These are phyloP conservation scores for Pachycephus smyrnensis DNA, from an alignment of 2,888 invertebrate species.

Conservation along the genomic window DNA sequence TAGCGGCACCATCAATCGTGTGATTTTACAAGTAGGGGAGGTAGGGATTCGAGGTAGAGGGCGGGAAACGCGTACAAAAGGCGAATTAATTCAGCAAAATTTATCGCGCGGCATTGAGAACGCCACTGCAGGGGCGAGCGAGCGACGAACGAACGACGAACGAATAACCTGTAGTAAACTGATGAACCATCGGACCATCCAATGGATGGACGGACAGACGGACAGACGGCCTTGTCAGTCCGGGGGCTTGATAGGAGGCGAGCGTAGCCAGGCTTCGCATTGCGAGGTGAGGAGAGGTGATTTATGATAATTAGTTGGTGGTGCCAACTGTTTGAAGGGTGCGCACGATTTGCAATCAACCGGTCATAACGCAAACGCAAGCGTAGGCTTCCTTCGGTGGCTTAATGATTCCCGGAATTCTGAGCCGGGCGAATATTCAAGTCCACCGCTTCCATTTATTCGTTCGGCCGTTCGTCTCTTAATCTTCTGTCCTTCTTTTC, in stretches of 20 bases:
- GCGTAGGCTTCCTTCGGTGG: conserved; percentile 29
- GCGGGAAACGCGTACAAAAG: conserved; percentile 44
- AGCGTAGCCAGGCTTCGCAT: conserved; percentile 30
- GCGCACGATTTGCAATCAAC: conserved; percentile 40
- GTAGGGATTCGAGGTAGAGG: conserved; percentile 24
- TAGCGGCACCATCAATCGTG: conserved; percentile 38
- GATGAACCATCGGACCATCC: conserved; percentile 24
- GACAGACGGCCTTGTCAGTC: conserved; percentile 27
- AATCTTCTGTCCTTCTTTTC: neutral
- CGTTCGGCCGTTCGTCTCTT: no score
- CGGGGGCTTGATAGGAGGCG: conserved; percentile 31
- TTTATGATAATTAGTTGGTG: conserved; percentile 58
- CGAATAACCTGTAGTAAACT: no score
- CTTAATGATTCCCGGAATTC: conserved; percentile 55
- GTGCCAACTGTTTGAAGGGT: conserved; percentile 45
- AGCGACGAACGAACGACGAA: conserved; percentile 15
- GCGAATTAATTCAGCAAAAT: conserved; percentile 56
- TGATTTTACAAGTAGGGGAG: conserved; percentile 37
- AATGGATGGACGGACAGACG: conserved; percentile 31
- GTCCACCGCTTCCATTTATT: no score
- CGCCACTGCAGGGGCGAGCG: conserved; percentile 30
- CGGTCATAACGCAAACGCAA: conserved; percentile 23
- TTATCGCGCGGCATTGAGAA: conserved; percentile 43
- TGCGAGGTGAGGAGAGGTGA: conserved; percentile 41
- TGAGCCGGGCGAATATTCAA: conserved; percentile 15